Evolutionary conservation across 1,140 invertebrate species (phyloP).

Genomic region (Anastrepha ludens): DNA sequence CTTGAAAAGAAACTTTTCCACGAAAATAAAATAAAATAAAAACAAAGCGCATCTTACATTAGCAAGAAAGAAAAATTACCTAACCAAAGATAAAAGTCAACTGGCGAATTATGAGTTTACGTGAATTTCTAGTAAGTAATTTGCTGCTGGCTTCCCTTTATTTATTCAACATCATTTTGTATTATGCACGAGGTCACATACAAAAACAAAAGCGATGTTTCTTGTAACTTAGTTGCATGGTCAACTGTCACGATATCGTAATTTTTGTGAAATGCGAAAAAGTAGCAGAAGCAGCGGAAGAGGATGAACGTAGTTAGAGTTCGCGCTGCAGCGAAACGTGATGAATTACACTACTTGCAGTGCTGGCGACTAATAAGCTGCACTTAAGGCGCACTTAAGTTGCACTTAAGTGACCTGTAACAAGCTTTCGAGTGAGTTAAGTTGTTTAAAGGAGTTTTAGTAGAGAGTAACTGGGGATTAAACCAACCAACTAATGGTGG

Average conservation of each 20-base stretch:
- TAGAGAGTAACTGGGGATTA: background rate
- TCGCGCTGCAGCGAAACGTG: background rate
- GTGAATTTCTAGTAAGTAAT: background rate
- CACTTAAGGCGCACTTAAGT: conserved; percentile 32
- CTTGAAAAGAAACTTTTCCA: no score
- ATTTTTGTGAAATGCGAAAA: background rate
- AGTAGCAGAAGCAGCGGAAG: background rate
- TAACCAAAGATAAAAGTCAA: conserved; percentile 34
- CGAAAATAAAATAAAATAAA: no score
- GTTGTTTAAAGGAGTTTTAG: background rate
- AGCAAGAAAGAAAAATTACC: background rate
- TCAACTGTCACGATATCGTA: conserved; percentile 40
- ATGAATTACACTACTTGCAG: conserved; percentile 30
- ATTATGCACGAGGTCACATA: conserved; percentile 1
- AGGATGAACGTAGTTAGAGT: background rate
- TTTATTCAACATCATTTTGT: conserved; percentile 16
- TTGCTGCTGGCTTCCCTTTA: background rate
- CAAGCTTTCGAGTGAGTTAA: background rate
- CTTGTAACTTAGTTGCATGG: conserved; percentile 8
- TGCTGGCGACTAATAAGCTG: conserved; percentile 30
- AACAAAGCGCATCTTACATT: background rate
- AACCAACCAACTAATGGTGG: background rate
- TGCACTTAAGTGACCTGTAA: conserved; percentile 36
- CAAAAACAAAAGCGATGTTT: conserved; percentile 12
- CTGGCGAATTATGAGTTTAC: conserved; percentile 43